Conservation (phyloP, 2,113 vertebrate genomes). For the Litocranius walleri region DNA sequence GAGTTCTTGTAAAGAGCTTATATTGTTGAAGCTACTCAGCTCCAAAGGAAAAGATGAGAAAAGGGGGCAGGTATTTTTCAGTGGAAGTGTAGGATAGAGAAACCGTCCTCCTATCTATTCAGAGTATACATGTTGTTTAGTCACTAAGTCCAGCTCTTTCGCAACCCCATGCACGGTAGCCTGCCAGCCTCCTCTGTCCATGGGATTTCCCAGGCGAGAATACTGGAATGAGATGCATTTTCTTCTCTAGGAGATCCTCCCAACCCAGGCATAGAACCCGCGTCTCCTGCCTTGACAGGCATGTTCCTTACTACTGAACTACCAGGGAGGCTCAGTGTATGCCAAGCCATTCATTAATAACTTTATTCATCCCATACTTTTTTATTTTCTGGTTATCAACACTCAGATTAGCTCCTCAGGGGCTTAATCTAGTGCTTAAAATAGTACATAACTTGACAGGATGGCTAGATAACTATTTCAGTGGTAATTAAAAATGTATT, state of each 20-base stretch:
- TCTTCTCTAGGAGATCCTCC: not conserved
- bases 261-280: not conserved
- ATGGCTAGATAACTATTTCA: not conserved
- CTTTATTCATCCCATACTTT: not conserved
- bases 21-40: not conserved
- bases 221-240: not conserved
- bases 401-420: not conserved
- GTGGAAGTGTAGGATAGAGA: not conserved
- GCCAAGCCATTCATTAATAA: not conserved
- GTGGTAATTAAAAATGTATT: constrained; percentile 24
- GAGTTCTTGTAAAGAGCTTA: not conserved
- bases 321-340: not conserved
- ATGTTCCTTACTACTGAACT: not conserved
- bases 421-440: constrained; percentile 5
- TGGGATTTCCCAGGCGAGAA: not conserved
- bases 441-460: not conserved
- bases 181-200: not conserved
- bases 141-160: not conserved
- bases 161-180: rapidly evolving
- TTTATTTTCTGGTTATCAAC: not conserved
- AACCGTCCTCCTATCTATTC: no score
- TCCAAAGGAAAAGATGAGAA: not conserved
- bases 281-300: not conserved
- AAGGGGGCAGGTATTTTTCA: not conserved
- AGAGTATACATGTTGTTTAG: not conserved